Evolutionary conservation across 2,888 invertebrate species (phyloP), one percentile per base, ranked within the genome.

Genomic region (Osmoderma eremita): DNA sequence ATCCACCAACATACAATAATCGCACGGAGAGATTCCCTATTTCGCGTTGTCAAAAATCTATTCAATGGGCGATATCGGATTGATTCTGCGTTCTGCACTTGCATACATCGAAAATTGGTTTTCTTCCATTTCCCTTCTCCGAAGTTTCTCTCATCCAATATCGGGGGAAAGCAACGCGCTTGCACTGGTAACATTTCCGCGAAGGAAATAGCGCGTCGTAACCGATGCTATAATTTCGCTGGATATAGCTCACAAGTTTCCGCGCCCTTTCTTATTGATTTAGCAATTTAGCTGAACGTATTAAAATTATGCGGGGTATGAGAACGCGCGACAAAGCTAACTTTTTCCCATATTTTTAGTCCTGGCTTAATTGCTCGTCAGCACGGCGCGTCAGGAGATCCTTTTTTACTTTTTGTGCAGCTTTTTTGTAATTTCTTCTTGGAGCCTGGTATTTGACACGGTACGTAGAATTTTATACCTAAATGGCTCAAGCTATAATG

Each of bases 131-230:
- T 38, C 17, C 38, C 17, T 53, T 38, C 18, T 38, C 17, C 38
- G 3, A 38, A 17, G 53, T 18, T 38, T 53, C 38, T 53, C 38
- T 38, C 18, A 4, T 17, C 38, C 20, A 10, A 36, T 36, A 6
- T 6, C 10, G 13, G 10, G 13, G 17, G 17, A 36, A 53, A 38
- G 38, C 20, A 53, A 38, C 38, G n/a, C 30, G 53, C 36, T 53
- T 38, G 38, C 36, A 53, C 53, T 38, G 8, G 53, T 38, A 53
- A 53, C 38, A 53, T 53, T 18, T 53, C 53, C 53, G 53, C n/a
- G 15, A 38, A 53, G 53, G 53, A 53, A 53, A 53, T 53, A 38
- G 30, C 30, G 15, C 15, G n/a, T 24, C 50, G 24, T 51, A 30
- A 24, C 50, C 30, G 50, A 51, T 30, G 24, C 36, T 30, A 30